Evolutionary conservation across 2,888 invertebrate species (phyloP), one percentile per base, ranked within the genome.

Genomic region (Linnaemya tessellans): DNA sequence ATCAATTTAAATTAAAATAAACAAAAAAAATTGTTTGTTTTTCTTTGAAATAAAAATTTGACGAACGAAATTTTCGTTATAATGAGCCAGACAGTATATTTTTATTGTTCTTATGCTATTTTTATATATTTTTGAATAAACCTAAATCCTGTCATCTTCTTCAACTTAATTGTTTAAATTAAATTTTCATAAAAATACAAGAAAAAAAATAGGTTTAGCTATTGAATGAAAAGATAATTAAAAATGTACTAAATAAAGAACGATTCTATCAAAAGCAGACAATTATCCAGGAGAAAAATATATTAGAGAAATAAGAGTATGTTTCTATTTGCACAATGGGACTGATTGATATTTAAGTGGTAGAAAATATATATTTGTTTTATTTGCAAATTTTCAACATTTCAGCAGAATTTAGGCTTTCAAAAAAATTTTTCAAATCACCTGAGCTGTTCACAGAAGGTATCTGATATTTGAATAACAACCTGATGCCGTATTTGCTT

Each of bases 211-310:
- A 56, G 46, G 60, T 18, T 68, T 9, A 35, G 5, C 49, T 49
- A 20, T 58, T 20, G 9, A 30, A 25, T 20, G 18, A 46, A 22
- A 64, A 64, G 30, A 43, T 7, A 56, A 70, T 51, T n/a, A 75
- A 74, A 30, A 30, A 71, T 67, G 8, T 41, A 46, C 49, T 30
- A 80, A 80, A 77, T 77, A 82, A 82, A 75, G 70, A 75, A 70
- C 68, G 75, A 64, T 75, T 82, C 75, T 43, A 60, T 82, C 81
- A 82, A 75, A 70, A 54, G 75, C 75, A 82, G 70, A 82, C 81
- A 70, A 82, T 82, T 75, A 82, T 43, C 70, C 75, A 70, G 62
- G 56, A 82, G 75, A 82, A 82, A 81, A 75, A 5, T 2, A 30
- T 70, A 75, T 62, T 70, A 60, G 56, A 58, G 65, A 64, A 56